Base-by-base conservation (phyloP, 2,888 invertebrate genomes). In the Diarsia dahlii region DNA sequence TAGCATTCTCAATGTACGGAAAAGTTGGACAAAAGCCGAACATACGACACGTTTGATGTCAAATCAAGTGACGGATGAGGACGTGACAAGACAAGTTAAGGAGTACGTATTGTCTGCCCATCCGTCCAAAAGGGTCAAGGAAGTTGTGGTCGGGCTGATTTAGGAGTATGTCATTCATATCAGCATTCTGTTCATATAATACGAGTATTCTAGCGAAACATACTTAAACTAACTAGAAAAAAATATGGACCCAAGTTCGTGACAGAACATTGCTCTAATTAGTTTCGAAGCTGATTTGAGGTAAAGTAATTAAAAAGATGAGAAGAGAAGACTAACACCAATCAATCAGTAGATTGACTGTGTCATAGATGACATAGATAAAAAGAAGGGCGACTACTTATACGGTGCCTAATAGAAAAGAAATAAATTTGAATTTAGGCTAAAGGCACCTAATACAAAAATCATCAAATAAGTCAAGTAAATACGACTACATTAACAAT, bases 21-120 rank as follows among this genome's bases (percentile, higher is more conserved):
- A 54, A 68, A 48, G 50, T 54, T 39, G 34, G 13, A 39, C 34
- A 78, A 78, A 54, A 78, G 52, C 69, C 60, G 28, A 77, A 46
- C 77, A 76, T 52, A 60, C n/a, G 63, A 56, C 56, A 45, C 23
- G 28, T 72, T 64, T 77, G 63, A 77, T 58, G 46, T 63, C 45
- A 71, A 79, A 71, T 56, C 50, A 64, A 79, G 45, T 64, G 50
- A 20, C 45, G 18, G 34, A 58, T 39, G 28, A 45, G 15, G 15
- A 58, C 50, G 58, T 70, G n/a, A 78, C 60, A 23, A 18, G 58
- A 28, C 58, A 34, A 50, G 20, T 34, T 58, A 20, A 52, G 60
- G 23, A 70, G 48, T 34, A 20, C 69, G 20, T 78, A 78, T 58
- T 45, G 54, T 69, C 45, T 50, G 71, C 1, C 50, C 45, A 60